These are phyloP conservation scores for Tetheella fluctuosa DNA, from an alignment of 2,888 invertebrate species.

Conservation along the genomic window DNA sequence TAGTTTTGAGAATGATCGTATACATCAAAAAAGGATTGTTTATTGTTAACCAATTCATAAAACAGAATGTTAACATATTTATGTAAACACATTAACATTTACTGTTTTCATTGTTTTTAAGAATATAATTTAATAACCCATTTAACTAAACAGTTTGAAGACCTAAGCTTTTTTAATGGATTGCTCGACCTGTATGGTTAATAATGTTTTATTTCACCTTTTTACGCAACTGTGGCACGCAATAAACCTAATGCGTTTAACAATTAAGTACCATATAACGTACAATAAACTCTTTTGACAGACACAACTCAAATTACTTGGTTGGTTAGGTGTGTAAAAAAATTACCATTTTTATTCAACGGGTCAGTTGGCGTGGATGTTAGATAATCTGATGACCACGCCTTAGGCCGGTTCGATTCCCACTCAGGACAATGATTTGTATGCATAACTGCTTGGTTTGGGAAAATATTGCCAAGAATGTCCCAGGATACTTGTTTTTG, in stretches of 20 bases:
- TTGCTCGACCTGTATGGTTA: not conserved
- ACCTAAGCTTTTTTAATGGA: not conserved
- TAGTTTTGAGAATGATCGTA: too few relatives aligned
- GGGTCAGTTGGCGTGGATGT: too few relatives aligned
- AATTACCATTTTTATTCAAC: too few relatives aligned
- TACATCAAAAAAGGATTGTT: not conserved
- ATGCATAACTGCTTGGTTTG: too few relatives aligned
- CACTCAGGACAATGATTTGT: too few relatives aligned
- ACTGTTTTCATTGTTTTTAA: not conserved
- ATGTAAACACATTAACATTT: not conserved
- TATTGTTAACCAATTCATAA: not conserved
- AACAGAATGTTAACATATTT: not conserved
- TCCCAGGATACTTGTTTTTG: too few relatives aligned
- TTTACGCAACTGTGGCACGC: constrained; percentile 1
- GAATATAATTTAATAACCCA: not conserved
- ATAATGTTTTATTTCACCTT: not conserved
- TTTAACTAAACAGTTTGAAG: not conserved
- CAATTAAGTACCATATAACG: not conserved
- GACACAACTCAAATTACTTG: not conserved
- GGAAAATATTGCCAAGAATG: too few relatives aligned
- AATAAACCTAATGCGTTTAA: constrained; percentile 2
- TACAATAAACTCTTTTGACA: not conserved
- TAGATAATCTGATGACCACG: too few relatives aligned
- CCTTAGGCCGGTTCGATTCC: too few relatives aligned
- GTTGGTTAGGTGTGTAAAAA: not conserved